Conservation (phyloP, 2,888 invertebrate species). For the Chydorus sphaericus region DNA sequence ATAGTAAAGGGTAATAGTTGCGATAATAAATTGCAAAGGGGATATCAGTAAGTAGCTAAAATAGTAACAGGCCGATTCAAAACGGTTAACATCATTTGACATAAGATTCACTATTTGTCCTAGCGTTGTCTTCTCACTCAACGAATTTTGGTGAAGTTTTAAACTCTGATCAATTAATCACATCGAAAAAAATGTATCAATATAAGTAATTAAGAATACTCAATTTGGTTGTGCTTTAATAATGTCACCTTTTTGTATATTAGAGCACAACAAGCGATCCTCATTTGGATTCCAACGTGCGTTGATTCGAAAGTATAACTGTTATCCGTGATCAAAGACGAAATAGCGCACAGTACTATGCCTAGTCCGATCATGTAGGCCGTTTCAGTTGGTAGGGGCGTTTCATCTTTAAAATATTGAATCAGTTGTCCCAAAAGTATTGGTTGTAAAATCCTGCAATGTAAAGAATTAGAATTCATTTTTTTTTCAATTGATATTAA, state of each 20-base stretch:
- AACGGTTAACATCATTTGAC: conserved; percentile 85
- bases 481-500: too few relatives aligned
- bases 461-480: too few relatives aligned
- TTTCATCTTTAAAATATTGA: conserved; percentile 43
- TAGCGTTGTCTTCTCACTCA: conserved; percentile 72
- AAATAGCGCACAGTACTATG: conserved; percentile 54
- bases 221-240: too few relatives aligned
- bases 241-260: conserved; percentile 66
- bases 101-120: conserved; percentile 91
- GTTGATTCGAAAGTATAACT: conserved; percentile 72
- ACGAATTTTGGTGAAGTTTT: conserved; percentile 59
- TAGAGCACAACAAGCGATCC: conserved; percentile 64
- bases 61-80: conserved; percentile 78
- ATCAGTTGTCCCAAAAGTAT: conserved; percentile 47
- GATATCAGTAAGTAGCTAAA: conserved; percentile 86
- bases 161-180: too few relatives aligned
- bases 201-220: too few relatives aligned
- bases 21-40: conserved; percentile 62
- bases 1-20: conserved; percentile 62
- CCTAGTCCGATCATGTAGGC: conserved; percentile 63
- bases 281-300: conserved; percentile 56
- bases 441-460: conserved; percentile 47
- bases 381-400: conserved; percentile 34
- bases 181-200: too few relatives aligned
- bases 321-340: conserved; percentile 67